A percentile compares a stretch with the other conserved stretches of the same genome.
Evolutionary conservation across 2,888 invertebrate species (phyloP).

Genomic region (Tipula confusa): DNA sequence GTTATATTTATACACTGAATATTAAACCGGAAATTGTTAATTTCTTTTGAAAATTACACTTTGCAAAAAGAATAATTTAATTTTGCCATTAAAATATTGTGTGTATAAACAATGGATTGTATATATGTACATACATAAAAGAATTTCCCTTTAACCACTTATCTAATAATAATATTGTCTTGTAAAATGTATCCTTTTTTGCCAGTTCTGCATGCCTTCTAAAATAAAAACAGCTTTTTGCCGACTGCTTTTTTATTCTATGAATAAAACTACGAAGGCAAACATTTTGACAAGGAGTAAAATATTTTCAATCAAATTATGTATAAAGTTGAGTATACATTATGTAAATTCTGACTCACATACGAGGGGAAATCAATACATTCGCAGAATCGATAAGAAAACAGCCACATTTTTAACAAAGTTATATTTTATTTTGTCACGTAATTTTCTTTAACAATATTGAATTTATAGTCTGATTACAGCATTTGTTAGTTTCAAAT

Average conservation of each 20-base stretch:
- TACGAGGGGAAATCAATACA: too few relatives aligned
- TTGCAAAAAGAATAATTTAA: not conserved
- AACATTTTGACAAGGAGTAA: not conserved
- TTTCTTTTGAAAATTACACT: not conserved
- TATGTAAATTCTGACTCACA: too few relatives aligned
- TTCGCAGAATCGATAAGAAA: too few relatives aligned
- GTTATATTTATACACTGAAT: not conserved
- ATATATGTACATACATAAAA: too few relatives aligned
- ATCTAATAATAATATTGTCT: not conserved
- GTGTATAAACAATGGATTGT: not conserved
- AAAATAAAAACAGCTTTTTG: not conserved
- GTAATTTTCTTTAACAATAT: too few relatives aligned
- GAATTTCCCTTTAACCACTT: not conserved
- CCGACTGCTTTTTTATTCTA: not conserved
- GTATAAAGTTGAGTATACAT: not conserved
- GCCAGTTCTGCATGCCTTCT: not conserved
- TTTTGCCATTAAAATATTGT: not conserved
- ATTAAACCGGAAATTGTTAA: conserved; percentile 3
- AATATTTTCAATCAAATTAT: not conserved
- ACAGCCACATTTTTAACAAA: too few relatives aligned
- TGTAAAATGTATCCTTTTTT: not conserved
- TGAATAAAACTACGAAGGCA: not conserved
- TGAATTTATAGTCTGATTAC: too few relatives aligned
- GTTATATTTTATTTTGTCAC: too few relatives aligned
- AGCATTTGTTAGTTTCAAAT: too few relatives aligned